phyloP scores from a whole-genome alignment of 2,888 invertebrate genomes.

The Drosophila monieri region DNA sequence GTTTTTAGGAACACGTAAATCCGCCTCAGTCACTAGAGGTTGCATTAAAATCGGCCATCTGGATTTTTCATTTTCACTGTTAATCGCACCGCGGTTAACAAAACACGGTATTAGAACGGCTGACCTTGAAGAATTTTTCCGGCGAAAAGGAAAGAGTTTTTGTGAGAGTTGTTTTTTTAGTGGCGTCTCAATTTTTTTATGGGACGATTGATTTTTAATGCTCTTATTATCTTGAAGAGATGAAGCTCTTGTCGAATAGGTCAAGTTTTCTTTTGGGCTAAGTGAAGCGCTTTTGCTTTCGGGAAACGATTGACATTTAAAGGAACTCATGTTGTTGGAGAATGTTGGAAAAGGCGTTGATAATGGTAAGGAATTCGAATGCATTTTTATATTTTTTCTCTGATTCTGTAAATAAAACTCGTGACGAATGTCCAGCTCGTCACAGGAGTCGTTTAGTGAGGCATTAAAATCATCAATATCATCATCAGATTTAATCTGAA shows the following conservation, averaged over 20 bases:
- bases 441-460: slow-evolving; percentile 81
- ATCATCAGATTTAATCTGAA: slow-evolving; percentile 82
- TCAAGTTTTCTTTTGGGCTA: neutral
- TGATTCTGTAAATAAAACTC: neutral
- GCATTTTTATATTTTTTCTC: neutral
- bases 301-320: neutral
- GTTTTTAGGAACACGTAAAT: neutral
- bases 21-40: neutral
- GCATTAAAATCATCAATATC: slow-evolving; percentile 83
- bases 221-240: neutral
- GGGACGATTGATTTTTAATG: neutral
- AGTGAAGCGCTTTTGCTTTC: neutral
- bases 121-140: neutral
- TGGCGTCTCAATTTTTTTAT: slow-evolving; percentile 76
- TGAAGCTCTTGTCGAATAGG: neutral
- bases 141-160: slow-evolving; percentile 39
- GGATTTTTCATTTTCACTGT: too few species aligned
- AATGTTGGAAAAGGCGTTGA: slow-evolving; percentile 63
- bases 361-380: neutral
- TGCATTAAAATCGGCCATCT: neutral
- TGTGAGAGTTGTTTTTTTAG: slow-evolving; percentile 71
- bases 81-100: neutral
- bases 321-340: slow-evolving; percentile 7
- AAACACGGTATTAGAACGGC: neutral
- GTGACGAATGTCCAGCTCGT: slow-evolving; percentile 63